Evolutionary conservation across 2,888 invertebrate species (phyloP).

Genomic region (Drymonia ruficornis): DNA sequence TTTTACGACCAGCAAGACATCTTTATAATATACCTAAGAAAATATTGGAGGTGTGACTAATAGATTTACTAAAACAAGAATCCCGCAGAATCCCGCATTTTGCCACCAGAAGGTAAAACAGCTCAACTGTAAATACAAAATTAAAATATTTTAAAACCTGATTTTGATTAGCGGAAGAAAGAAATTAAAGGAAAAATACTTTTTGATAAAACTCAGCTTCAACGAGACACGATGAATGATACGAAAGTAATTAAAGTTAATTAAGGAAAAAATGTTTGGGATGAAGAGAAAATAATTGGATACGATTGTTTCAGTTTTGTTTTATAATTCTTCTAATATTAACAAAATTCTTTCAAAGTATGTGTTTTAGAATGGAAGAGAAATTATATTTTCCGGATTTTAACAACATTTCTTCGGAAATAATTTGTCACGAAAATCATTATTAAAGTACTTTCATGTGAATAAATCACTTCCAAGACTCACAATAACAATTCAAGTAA

Average conservation of each 20-base stretch:
- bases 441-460: no score
- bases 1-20: no score
- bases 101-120: constrained; percentile 23
- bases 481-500: constrained; percentile 11
- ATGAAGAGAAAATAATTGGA: constrained; percentile 45
- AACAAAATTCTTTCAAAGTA: not conserved
- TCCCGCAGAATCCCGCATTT: constrained; percentile 1
- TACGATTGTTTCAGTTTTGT: constrained; percentile 31
- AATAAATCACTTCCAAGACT: not conserved
- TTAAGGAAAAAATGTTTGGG: constrained; percentile 37
- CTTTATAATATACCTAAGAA: no score
- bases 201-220: constrained; percentile 36
- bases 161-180: constrained; percentile 51
- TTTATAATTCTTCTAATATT: constrained; percentile 15
- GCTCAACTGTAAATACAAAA: constrained; percentile 33
- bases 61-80: not conserved
- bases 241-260: constrained; percentile 66
- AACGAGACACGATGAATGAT: constrained; percentile 42
- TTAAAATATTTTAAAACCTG: constrained; percentile 35
- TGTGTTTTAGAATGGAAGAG: not conserved
- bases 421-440: no score
- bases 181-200: constrained; percentile 42
- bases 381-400: no score
- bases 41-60: no score
- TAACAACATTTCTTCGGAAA: no score